Evolutionary conservation across 1,140 invertebrate species (phyloP), one percentile per base, ranked within the genome.

Genomic region (Habropoda laboriosa): DNA sequence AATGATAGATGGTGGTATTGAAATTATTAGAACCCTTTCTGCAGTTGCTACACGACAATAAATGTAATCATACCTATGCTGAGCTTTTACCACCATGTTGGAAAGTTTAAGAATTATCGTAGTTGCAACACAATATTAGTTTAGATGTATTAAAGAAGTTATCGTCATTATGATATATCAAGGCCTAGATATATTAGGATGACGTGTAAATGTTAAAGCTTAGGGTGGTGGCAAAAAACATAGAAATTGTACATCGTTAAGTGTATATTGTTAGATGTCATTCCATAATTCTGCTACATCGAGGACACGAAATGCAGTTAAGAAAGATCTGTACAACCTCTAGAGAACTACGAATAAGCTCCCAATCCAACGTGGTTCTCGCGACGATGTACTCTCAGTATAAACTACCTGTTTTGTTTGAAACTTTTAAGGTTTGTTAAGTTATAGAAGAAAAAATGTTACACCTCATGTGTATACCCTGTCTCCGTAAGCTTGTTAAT

Each of bases 251-350:
- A 82, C 83, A 86, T 84, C 35, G 75, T 80, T 89, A 81, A 85
- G 79, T 74, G 67, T 88, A 87, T 86, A 77, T 81, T 79, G 79
- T 80, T 92, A 92, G 89, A 79, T 89, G 88, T 91, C 90, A 90
- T 92, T 92, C 90, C 90, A 90, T 88, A 70, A 89, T 90, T 91
- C 88, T 90, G 88, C 89, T 68, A 83, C 90, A 87, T 90, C 89
- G 87, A 92, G 90, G 90, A 91, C 81, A 57, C 13, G 47, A 84
- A 61, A 75, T 32, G 38, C 64, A 64, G 71, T 58, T 70, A n/a
- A 68, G 27, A 68, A 27, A 38, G 55, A 75, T 13, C n/a, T 16
- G 89, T 91, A 92, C 89, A 88, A 40, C 86, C 88, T 92, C 80
- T 66, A 84, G 61, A 57, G 87, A 89, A 87, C 87, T 53, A 86